Base-by-base conservation (phyloP, 2,888 invertebrate species). In the Raillietiella orientalis region DNA sequence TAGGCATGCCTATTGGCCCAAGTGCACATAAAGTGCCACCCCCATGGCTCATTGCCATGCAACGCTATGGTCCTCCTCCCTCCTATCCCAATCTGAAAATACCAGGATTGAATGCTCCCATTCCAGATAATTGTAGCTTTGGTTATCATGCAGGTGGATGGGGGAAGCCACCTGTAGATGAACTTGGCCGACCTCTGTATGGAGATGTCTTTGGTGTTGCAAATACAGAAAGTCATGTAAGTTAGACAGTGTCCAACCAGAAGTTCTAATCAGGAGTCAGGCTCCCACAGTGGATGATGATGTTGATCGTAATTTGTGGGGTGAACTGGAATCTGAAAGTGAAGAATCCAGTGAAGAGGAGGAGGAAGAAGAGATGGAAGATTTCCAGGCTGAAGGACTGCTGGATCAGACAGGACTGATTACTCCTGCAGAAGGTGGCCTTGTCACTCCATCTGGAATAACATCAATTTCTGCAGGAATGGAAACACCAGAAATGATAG, bases 161-260 rank as follows among this genome's bases (percentile, higher is more conserved):
- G 93, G 93, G 96, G 31, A 96, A 96, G 46, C 96, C 96, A 8
- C 96, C 96, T 0, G 96, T 96, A 0, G 96, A 96, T 49, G 93
- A 93, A 49, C 69, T 66, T 32, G 96, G 96, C 19, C 72, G 84
- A 44, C 96, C 96, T 1, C 52, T 96, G 2, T 99, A 99, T 44
- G 96, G 96, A 2, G 96, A 96, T 48, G 96, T 96, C 3, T 99
- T 96, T 43, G 93, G 93, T 4, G 67, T 75, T 9, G 40, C 41
- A 28, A 36, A 35, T 29, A 28, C 30, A 12, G 34, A 33, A 15
- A 29, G 30, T 21, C 31, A 34, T 12, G 34, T 34, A 5, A 21
- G 23, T 26, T n/a, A 16, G 5, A 6, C 17, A 12, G 3, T 25
- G 16, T 3, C n/a, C 16, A 13, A n/a, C 9, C 4, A 2, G 9